A percentile compares a stretch with the other conserved stretches of the same genome.
phyloP scores from a whole-genome alignment of 1,140 invertebrate genomes.

The Drosophila paulistorum region DNA sequence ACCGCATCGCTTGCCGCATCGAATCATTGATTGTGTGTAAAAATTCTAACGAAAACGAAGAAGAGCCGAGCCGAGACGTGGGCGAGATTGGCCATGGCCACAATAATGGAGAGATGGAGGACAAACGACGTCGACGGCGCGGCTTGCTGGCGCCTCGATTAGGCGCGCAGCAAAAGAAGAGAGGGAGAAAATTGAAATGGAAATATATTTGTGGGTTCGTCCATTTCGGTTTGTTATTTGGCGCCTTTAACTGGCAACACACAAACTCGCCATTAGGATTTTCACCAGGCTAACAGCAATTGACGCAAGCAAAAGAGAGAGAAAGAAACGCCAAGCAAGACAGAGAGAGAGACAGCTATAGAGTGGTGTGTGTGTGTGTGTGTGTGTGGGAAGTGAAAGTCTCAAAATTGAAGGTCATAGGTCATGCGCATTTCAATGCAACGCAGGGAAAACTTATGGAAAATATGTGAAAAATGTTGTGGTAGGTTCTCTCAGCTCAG shows the following conservation, averaged over 20 bases:
- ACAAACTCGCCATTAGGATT: conserved; percentile 81
- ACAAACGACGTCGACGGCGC: conserved; percentile 72
- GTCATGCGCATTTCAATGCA: conserved; percentile 58
- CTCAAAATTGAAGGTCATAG: conserved; percentile 58
- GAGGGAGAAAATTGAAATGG: conserved; percentile 1
- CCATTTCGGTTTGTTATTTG: conserved; percentile 42
- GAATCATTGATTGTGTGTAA: conserved; percentile 71
- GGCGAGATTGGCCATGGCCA: conserved; percentile 9
- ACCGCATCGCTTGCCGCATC: conserved; percentile 64
- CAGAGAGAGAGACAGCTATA: not conserved
- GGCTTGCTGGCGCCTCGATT: conserved; percentile 76
- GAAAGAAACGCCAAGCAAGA: not conserved
- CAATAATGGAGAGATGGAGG: not conserved
- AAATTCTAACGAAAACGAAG: conserved; percentile 16
- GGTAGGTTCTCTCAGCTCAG: conserved; percentile 65
- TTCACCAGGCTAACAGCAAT: conserved; percentile 59
- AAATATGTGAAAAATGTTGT: conserved; percentile 50
- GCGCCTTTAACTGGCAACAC: conserved; percentile 75
- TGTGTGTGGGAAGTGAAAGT: conserved; percentile 10
- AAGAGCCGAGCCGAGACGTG: conserved; percentile 41
- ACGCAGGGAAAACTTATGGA: conserved; percentile 16
- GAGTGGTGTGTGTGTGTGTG: not conserved
- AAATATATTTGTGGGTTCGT: not conserved
- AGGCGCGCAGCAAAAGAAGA: conserved; percentile 57
- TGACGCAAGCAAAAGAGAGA: not conserved